phyloP scores from a whole-genome alignment of 2,113 vertebrate species.

The Gymnobelideus leadbeateri region DNA sequence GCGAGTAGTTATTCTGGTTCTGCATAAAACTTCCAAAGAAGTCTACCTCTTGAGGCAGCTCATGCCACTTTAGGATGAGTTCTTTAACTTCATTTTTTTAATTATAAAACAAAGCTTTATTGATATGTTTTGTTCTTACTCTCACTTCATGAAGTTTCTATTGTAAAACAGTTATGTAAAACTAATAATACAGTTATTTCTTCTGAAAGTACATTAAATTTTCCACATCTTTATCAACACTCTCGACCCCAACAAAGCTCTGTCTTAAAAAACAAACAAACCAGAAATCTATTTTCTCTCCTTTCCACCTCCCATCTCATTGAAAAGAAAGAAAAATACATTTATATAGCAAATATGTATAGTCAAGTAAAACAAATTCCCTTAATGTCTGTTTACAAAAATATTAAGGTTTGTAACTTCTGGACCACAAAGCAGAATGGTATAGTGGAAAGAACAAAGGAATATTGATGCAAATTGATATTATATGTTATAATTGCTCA shows the following conservation, averaged over 20 bases:
- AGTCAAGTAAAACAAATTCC: background rate
- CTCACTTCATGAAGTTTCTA: background rate
- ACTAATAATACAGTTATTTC: background rate
- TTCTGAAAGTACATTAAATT: background rate
- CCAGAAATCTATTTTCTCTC: background rate
- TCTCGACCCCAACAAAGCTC: too few species aligned
- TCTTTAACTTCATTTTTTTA: background rate
- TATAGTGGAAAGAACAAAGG: too few species aligned
- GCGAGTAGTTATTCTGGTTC: background rate
- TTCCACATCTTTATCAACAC: background rate
- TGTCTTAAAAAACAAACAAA: too few species aligned
- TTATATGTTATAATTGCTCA: background rate
- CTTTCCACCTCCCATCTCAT: background rate
- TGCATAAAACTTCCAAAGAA: background rate
- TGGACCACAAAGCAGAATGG: too few species aligned
- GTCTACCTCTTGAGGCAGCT: background rate
- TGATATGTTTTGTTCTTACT: background rate
- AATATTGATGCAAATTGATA: too few species aligned
- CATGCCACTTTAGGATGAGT: background rate
- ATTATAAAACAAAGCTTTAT: background rate
- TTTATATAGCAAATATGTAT: background rate
- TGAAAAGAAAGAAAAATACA: background rate
- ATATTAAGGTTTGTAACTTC: too few species aligned
- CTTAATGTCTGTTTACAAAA: background rate
- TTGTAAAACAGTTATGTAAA: background rate